Evolutionary conservation across 1,140 invertebrate genomes (phyloP).

Genomic region (Brachionus rubens): DNA sequence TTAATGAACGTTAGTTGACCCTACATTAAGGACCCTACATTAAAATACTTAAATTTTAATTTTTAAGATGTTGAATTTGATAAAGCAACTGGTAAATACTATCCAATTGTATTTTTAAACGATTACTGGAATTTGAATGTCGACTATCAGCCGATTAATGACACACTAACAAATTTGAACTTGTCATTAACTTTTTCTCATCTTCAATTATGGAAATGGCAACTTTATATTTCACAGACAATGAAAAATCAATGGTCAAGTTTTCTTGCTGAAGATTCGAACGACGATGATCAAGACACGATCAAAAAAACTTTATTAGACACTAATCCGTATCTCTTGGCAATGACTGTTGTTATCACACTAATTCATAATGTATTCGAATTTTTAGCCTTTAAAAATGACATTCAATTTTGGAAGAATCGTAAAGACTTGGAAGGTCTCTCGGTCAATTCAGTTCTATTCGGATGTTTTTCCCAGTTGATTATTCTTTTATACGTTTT

Average conservation of each 20-base stretch:
- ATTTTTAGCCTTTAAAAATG: slow-evolving; percentile 97
- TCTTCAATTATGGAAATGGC: slow-evolving; percentile 92
- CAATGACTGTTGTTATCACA: slow-evolving; percentile 83
- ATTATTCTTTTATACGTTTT: slow-evolving; percentile 92
- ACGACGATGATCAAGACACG: slow-evolving; percentile 88
- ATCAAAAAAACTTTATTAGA: slow-evolving; percentile 87
- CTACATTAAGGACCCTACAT: neutral
- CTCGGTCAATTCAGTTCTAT: slow-evolving; percentile 96
- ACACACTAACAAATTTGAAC: slow-evolving; percentile 68
- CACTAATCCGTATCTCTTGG: slow-evolving; percentile 91
- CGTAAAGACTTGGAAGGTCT: slow-evolving; percentile 92
- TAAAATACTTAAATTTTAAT: slow-evolving; percentile 37
- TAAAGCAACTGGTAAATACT: slow-evolving; percentile 75
- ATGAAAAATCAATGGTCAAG: slow-evolving; percentile 68
- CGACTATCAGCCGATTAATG: slow-evolving; percentile 91
- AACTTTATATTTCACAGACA: slow-evolving; percentile 85
- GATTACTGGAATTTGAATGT: slow-evolving; percentile 97
- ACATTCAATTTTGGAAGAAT: slow-evolving; percentile 99
- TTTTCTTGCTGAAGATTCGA: slow-evolving; percentile 63
- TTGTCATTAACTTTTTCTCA: slow-evolving; percentile 83
- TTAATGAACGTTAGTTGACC: slow-evolving; percentile 74
- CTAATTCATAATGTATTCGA: slow-evolving; percentile 96
- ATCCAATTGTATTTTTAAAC: slow-evolving; percentile 90
- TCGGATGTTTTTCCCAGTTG: slow-evolving; percentile 93
- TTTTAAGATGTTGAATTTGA: slow-evolving; percentile 77